Base-by-base conservation (phyloP, 2,888 invertebrate species). In the Azorinus chamasolen region DNA sequence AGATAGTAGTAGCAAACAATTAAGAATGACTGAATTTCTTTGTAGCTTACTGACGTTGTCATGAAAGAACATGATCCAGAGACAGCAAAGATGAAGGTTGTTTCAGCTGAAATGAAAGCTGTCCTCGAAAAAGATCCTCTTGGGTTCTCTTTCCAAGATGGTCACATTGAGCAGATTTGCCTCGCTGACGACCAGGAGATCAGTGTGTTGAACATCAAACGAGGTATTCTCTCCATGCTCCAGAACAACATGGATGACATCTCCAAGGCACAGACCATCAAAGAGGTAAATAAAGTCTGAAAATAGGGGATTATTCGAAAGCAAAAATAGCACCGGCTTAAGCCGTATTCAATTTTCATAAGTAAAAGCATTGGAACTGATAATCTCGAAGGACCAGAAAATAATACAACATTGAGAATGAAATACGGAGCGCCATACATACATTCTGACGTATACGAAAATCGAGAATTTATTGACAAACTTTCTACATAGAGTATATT, bases 241-340 rank as follows among this genome's bases (percentile, higher is more conserved):
- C 80, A 80, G 63, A 80, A 71, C 64, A 73, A 55, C 54, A 80
- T 80, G 80, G 73, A 77, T 24, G 77, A 80, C 43, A 68, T 80
- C 22, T 71, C 45, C 48, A 70, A 58, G 20, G 58, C 53, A 20
- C 72, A 80, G 46, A 80, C 61, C 14, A 66, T 77, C 43, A 58
- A 65, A 22, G 80, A 77, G 70, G 80, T 74, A 76, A 32, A 32
- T 4, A n/a, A n/a, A n/a, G n/a, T n/a, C n/a, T n/a, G n/a, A n/a
- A n/a, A n/a, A n/a, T n/a, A n/a, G n/a, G n/a, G n/a, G n/a, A n/a
- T n/a, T n/a, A n/a, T n/a, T n/a, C n/a, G n/a, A n/a, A n/a, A n/a
- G n/a, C n/a, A n/a, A n/a, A n/a, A n/a, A n/a, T n/a, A n/a, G n/a
- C n/a, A n/a, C n/a, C n/a, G n/a, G n/a, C n/a, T n/a, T n/a, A n/a